Base-by-base conservation (phyloP, 2,113 vertebrate genomes). In the Agapornis roseicollis region DNA sequence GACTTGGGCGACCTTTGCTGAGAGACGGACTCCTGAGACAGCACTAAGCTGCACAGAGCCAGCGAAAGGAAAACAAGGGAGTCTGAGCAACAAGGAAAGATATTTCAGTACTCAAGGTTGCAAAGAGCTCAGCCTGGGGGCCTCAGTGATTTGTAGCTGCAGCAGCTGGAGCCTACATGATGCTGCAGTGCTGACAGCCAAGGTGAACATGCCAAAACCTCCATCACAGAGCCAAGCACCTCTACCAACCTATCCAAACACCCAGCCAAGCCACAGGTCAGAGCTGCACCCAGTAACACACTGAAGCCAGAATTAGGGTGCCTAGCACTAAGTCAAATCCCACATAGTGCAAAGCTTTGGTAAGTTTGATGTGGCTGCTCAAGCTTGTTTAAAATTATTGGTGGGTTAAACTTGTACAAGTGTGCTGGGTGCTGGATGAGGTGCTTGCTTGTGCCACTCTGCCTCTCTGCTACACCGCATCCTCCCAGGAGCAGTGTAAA, bases 371-470 rank as follows among this genome's bases (percentile, higher is more conserved):
- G 66, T 77, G 46, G 49, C 41, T 52, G 39, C 44, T 80, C 44
- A 56, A 0, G 0, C 41, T 85, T 78, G 69, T 42, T 89, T 69
- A 47, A 71, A 89, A 69, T 20, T 0, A 0, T 19, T 46, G 29
- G 12, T 68, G 39, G 16, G 27, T 81, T 85, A 76, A 39, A 35
- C 35, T 72, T 14, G 13, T 41, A 60, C 0, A 3, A 35, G 29
- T 0, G 0, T 39, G 37, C 24, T 3, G 27, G 37, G 28, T 29
- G 31, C 65, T 71, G 17, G 47, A 68, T 25, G 13, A 89, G 56
- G 52, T 0, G 0, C 22, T 41, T 1, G 1, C 55, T 55, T 0
- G 0, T 58, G 29, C 56, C 3, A 2, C 24, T 71, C 61, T 85
- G 61, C 42, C 25, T 71, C 61, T 50, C 58, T 50, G 53, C 73